Percentiles rank a stretch among this genome's conserved stretches.
These are phyloP conservation scores for Synanthedon myopaeformis DNA, from an alignment of 2,888 invertebrate genomes.

Conservation along the genomic window DNA sequence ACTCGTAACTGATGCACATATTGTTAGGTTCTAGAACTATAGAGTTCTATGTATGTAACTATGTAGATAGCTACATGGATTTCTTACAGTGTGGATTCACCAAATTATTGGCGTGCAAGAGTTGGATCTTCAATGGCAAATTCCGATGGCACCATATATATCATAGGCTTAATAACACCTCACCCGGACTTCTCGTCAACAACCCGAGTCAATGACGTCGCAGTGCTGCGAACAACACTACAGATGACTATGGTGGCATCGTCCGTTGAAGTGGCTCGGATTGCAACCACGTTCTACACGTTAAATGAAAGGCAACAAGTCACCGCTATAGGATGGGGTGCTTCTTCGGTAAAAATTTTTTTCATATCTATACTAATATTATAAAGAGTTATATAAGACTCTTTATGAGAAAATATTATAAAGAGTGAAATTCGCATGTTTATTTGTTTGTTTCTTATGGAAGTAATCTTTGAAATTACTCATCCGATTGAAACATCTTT, in stretches of 20 bases:
- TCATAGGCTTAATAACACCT: constrained; percentile 27
- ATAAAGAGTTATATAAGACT: too few relatives aligned
- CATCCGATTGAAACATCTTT: too few relatives aligned
- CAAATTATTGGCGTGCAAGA: constrained; percentile 37
- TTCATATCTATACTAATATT: too few relatives aligned
- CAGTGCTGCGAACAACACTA: constrained; percentile 31
- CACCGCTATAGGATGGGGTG: constrained; percentile 48
- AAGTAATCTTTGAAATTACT: too few relatives aligned
- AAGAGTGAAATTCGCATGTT: too few relatives aligned
- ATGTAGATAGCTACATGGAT: too few relatives aligned
- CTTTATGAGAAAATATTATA: too few relatives aligned
- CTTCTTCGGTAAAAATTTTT: constrained; percentile 23
- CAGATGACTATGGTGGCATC: constrained; percentile 17
- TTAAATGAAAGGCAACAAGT: constrained; percentile 24
- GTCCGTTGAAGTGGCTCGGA: constrained; percentile 22
- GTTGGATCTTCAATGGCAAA: constrained; percentile 33
- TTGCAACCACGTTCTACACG: constrained; percentile 29
- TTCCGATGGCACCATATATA: constrained; percentile 27
- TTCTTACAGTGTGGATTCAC: constrained; percentile 13
- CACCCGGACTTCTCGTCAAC: constrained; percentile 25
- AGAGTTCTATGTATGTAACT: too few relatives aligned
- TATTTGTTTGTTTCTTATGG: too few relatives aligned
- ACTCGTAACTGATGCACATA: too few relatives aligned
- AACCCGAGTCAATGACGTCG: constrained; percentile 31
- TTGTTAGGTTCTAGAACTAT: too few relatives aligned